Conservation (phyloP, 2,888 invertebrate species). For the Eupithecia subfuscata region DNA sequence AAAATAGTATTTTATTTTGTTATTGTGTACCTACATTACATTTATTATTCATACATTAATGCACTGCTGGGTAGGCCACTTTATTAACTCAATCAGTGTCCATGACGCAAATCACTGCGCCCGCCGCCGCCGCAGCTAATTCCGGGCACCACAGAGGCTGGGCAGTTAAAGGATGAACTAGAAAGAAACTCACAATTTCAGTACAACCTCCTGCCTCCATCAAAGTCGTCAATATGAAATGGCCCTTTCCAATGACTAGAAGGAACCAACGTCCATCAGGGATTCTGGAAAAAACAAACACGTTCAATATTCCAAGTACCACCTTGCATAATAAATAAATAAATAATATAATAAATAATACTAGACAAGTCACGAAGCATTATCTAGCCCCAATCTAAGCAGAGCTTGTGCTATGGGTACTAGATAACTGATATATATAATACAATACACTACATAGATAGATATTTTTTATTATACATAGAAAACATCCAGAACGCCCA, state of each 20-base stretch:
- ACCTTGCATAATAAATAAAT: no score
- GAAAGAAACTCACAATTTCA: conserved; percentile 75
- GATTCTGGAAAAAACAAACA: conserved; percentile 65
- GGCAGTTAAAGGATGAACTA: not conserved
- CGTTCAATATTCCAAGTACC: not conserved
- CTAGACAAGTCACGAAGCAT: no score
- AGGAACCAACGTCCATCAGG: conserved; percentile 89
- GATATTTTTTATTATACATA: no score
- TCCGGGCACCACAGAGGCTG: no score
- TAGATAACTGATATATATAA: no score
- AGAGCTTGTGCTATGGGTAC: no score
- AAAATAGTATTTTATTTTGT: not conserved
- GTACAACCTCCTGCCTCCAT: conserved; percentile 91
- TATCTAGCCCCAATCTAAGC: no score
- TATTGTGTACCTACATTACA: not conserved
- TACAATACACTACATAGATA: no score
- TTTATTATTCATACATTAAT: not conserved
- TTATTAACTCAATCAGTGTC: not conserved
- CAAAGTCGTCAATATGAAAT: conserved; percentile 87
- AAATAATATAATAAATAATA: no score
- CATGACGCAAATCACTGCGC: not conserved
- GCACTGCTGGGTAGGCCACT: not conserved
- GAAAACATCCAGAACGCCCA: no score
- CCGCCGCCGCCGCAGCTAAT: no score
- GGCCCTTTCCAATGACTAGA: conserved; percentile 88